Percentiles rank a stretch among this genome's conserved stretches.
Conservation (phyloP, 2,888 invertebrate species). For the Stegana nigrithorax region DNA sequence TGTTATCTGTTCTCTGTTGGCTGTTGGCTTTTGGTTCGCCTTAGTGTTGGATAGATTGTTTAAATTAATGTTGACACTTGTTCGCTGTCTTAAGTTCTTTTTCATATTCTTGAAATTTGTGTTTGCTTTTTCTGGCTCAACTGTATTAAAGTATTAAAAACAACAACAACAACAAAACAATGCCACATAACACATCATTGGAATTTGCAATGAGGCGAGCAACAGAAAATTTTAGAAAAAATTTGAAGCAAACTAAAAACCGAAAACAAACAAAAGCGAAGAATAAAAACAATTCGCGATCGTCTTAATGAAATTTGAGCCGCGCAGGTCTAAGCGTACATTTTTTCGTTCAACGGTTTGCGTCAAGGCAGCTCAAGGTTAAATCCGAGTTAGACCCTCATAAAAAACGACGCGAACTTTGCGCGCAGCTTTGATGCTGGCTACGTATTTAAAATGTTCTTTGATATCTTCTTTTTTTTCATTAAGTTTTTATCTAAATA, state of each 20-base stretch:
- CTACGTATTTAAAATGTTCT: not conserved
- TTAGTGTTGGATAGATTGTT: slow-evolving; percentile 31
- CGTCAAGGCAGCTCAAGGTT: slow-evolving; percentile 20
- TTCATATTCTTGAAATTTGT: no score
- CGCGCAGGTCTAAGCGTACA: not conserved
- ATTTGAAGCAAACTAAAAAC: not conserved
- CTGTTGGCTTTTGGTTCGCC: not conserved
- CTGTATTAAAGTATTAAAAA: no score
- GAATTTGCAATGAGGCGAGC: slow-evolving; percentile 3
- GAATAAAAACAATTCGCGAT: no score
- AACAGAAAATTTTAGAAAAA: not conserved
- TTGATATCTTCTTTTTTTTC: not conserved
- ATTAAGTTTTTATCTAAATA: no score
- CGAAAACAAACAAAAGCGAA: not conserved
- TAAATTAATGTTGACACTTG: slow-evolving; percentile 59
- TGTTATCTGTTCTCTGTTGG: no score
- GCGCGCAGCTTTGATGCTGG: slow-evolving; percentile 7
- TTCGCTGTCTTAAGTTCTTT: slow-evolving; percentile 24
- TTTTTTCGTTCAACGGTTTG: not conserved
- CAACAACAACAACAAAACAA: slow-evolving; percentile 38
- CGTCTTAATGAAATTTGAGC: slow-evolving; percentile 14
- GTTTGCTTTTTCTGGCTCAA: no score
- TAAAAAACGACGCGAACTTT: not conserved
- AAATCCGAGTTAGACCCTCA: not conserved
- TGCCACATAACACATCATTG: slow-evolving; percentile 25